These are phyloP conservation scores for Belonocnema kinseyi DNA, from an alignment of 1,140 invertebrate species.

Conservation along the genomic window DNA sequence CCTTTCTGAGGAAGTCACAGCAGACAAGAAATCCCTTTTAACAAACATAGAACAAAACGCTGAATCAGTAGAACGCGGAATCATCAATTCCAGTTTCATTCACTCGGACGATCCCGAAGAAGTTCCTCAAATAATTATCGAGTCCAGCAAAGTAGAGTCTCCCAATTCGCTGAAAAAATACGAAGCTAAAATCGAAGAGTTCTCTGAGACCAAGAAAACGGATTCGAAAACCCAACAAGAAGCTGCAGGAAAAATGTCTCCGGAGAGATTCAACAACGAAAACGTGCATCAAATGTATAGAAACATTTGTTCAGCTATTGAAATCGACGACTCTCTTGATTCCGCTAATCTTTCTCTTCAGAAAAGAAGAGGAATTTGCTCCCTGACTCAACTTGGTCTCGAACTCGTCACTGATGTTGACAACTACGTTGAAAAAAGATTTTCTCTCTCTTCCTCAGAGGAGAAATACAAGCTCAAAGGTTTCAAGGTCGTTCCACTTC, in stretches of 20 bases:
- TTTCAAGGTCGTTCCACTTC: not conserved
- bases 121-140: constrained; percentile 42
- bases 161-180: not conserved
- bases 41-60: constrained; percentile 62
- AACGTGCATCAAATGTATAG: constrained; percentile 76
- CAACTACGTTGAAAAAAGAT: constrained; percentile 50
- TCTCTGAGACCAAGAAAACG: not conserved
- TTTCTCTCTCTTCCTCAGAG: constrained; percentile 36
- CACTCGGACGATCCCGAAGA: constrained; percentile 54
- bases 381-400: constrained; percentile 58
- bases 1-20: constrained; percentile 55
- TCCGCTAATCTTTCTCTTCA: constrained; percentile 49
- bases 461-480: constrained; percentile 11
- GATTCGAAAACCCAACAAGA: constrained; percentile 24
- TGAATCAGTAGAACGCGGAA: constrained; percentile 60
- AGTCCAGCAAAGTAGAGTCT: constrained; percentile 37
- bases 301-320: constrained; percentile 76
- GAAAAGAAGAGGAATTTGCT: constrained; percentile 65
- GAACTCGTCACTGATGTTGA: constrained; percentile 49
- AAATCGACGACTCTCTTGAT: constrained; percentile 52
- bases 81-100: constrained; percentile 58
- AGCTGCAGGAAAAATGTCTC: not conserved
- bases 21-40: constrained; percentile 65
- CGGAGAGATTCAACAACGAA: constrained; percentile 38
- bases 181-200: constrained; percentile 6